Base-by-base conservation (phyloP, 2,888 invertebrate species). In the Ennomos fuscantarius region DNA sequence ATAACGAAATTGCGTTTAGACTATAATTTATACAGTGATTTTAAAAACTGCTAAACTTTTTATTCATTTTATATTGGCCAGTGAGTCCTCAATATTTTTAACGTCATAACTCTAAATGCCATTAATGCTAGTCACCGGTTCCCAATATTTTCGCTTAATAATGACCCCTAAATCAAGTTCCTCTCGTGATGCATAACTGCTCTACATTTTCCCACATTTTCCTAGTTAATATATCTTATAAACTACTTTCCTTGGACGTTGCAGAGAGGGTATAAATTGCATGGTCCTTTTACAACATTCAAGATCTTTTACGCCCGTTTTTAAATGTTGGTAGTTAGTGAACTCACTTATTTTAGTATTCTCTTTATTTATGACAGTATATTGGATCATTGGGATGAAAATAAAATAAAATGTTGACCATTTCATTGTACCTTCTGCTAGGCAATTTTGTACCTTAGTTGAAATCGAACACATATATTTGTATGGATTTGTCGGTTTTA, bases 181-280 rank as follows among this genome's bases (percentile, higher is more conserved):
- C 1, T 12, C 48, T 42, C 12, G 42, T 42, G 49, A 55, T 55
- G 44, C 40, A 37, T 35, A 45, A 40, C 49, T 72, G 74, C 69
- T 69, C 70, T 74, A 73, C 75, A 77, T 79, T 79, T 70, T 65
- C 72, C 70, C 77, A 76, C 81, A 81, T 81, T 83, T 80, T 80
- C 77, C 75, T 74, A 78, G 79, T 79, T 78, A 79, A 84, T 85
- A 83, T 82, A 83, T 86, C 81, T 84, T 80, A 70, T 67, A 72
- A 84, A 84, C 82, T 80, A 81, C 80, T 77, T 78, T 78, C 78
- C 76, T 74, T 74, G 68, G 72, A 65, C 58, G 64, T 64, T 71
- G 69, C 65, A 70, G 72, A 62, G 64, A 62, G 59, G 66, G 68
- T 68, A 78, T 81, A 82, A 82, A 82, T 82, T 70, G 72, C 66